Evolutionary conservation across 2,888 invertebrate species (phyloP), one percentile per base, ranked within the genome.

Genomic region (Pristionchus exspectatus): DNA sequence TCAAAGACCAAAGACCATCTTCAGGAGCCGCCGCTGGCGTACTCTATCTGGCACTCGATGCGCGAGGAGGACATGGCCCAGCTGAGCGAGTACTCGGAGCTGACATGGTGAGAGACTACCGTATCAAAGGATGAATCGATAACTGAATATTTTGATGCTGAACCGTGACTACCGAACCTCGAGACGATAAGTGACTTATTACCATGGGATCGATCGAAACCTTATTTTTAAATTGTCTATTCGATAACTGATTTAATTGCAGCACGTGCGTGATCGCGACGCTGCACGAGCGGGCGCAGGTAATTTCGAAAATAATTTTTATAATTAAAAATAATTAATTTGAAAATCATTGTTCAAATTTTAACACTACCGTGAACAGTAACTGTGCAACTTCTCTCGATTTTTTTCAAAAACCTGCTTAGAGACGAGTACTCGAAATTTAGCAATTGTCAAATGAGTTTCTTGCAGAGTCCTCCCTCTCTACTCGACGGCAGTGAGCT

Each of bases 51-150:
- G 87, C 38, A 50, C 18, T 88, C 87, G 24, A 74, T 88, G 87
- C 27, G 87, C 7, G 87, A 88, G 33, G 87, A 88, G 74, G 87
- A 88, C 56, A 88, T 88, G 87, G 87, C 87, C 14, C 74, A 88
- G 54, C 87, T 88, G 21, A 54, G 87, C 27, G 87, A 88, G 10
- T 88, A 88, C 56, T 54, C 56, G 4, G 87, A 88, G 10, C 74
- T 88, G 24, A 88, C 87, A 1, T 88, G 87, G 87, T 88, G 16
- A 27, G 33, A 30, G 33, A 27, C 66, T 83, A 27, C 83, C 27
- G 83, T 50, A 54, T 9, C 12, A 27, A 9, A 5, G 38, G 24
- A 2, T 69, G 7, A 10, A 69, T 69, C 69, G 69, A 69, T 27
- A 10, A 27, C 24, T 69, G 69, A 69, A 5, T 69, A 24, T 30